Percentiles rank a stretch among this genome's conserved stretches.
phyloP scores from a whole-genome alignment of 2,888 invertebrate species.

The Andrena camellia region DNA sequence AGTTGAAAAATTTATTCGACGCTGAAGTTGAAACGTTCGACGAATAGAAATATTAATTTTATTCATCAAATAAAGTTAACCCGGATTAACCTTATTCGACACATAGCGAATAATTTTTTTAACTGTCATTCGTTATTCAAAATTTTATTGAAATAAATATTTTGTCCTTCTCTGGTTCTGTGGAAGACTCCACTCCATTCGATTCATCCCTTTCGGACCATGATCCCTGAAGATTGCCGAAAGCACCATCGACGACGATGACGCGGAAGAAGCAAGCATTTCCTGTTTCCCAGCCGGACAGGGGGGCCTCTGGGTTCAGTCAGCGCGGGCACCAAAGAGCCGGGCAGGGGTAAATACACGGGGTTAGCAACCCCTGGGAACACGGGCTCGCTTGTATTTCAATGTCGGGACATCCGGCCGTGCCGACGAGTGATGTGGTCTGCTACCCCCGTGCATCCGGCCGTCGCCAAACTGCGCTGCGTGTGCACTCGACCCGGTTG shows the following conservation, averaged over 20 bases:
- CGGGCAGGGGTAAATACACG: conserved; percentile 26
- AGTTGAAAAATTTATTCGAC: no score
- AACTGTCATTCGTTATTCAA: no score
- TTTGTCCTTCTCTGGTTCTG: background rate
- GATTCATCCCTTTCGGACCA: background rate
- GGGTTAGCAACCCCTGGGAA: conserved; percentile 59
- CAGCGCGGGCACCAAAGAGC: conserved; percentile 11
- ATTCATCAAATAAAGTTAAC: no score
- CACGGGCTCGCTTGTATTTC: conserved; percentile 76
- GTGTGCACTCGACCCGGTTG: conserved; percentile 61
- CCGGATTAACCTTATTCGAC: no score
- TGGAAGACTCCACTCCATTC: background rate
- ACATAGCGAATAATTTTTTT: no score
- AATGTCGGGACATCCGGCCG: conserved; percentile 75
- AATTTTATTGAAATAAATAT: no score
- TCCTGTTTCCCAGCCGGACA: conserved; percentile 11
- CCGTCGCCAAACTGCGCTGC: conserved; percentile 75
- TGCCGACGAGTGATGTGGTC: conserved; percentile 82
- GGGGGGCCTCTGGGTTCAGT: background rate
- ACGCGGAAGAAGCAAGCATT: conserved; percentile 35
- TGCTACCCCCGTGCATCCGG: conserved; percentile 78
- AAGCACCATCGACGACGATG: background rate
- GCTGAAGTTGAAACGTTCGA: no score
- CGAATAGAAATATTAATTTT: no score
- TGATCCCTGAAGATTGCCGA: background rate